Conservation (phyloP, 2,113 vertebrate genomes). For the Pelmatolapia mariae region DNA sequence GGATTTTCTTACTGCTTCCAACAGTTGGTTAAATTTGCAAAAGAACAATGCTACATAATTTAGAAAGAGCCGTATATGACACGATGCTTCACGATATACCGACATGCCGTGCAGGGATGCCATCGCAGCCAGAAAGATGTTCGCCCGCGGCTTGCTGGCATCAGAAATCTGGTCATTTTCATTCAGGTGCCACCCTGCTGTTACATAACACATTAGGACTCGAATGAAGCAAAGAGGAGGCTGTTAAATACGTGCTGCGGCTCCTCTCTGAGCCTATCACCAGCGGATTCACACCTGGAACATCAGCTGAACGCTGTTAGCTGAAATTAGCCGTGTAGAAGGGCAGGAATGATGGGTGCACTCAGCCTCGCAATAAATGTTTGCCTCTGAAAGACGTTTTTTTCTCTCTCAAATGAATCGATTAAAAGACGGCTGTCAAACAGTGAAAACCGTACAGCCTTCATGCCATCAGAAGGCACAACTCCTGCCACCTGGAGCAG, state of each 20-base stretch:
- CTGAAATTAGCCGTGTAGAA: neutral
- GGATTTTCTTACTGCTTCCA: conserved; percentile 12
- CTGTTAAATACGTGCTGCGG: neutral
- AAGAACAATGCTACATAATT: conserved; percentile 32
- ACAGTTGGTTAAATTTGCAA: conserved; percentile 27
- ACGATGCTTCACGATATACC: neutral
- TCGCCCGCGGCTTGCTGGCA: neutral
- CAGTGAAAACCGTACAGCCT: neutral
- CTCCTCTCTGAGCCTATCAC: neutral
- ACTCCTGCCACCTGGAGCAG: neutral
- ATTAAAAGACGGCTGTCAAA: neutral
- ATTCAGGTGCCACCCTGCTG: neutral
- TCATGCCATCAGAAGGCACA: neutral
- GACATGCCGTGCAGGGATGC: neutral
- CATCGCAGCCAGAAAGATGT: neutral
- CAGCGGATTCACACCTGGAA: neutral
- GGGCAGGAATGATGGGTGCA: neutral
- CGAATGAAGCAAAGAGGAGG: neutral
- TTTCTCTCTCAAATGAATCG: neutral
- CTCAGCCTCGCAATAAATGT: neutral
- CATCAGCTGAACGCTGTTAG: neutral
- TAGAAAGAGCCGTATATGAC: neutral
- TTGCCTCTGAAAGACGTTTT: neutral
- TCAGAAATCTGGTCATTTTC: neutral
- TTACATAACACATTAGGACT: neutral